Percentiles rank a stretch among this genome's conserved stretches.
These are phyloP conservation scores for Drosophila niveifrons DNA, from an alignment of 2,888 invertebrate species.

Conservation along the genomic window DNA sequence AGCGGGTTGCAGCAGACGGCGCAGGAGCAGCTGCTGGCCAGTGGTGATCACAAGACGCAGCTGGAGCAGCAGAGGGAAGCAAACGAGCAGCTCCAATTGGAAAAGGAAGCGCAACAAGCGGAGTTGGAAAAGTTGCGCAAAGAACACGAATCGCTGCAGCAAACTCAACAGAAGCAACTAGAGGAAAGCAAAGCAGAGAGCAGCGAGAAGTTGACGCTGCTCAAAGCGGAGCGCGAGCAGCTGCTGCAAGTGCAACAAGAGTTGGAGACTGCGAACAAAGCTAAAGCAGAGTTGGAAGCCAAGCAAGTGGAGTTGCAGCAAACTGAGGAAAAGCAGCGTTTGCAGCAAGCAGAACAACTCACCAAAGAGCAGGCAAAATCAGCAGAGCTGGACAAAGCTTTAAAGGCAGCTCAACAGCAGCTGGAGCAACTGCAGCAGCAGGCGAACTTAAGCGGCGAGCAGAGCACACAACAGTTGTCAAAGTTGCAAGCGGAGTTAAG, in stretches of 20 bases:
- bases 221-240: conserved; percentile 5
- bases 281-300: conserved; percentile 31
- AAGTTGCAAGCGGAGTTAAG: conserved; percentile 47
- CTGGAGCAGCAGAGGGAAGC: conserved; percentile 20
- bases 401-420: conserved; percentile 28
- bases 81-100: conserved; percentile 14
- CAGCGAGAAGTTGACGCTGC: conserved; percentile 15
- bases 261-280: conserved; percentile 39
- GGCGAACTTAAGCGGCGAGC: conserved; percentile 35
- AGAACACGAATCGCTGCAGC: background rate
- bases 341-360: conserved; percentile 37
- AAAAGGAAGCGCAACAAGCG: background rate
- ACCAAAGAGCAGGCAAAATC: background rate
- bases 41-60: conserved; percentile 14
- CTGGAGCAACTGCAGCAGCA: conserved; percentile 57
- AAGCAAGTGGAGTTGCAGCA: conserved; percentile 56
- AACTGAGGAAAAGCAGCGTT: background rate
- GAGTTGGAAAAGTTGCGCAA: background rate
- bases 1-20: background rate
- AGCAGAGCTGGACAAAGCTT: conserved; percentile 10
- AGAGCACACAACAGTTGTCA: conserved; percentile 46
- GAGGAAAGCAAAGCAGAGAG: conserved; percentile 6
- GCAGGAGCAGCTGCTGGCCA: conserved; percentile 28
- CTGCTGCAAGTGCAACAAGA: conserved; percentile 40
- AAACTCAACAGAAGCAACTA: background rate